Conservation (phyloP, 2,113 vertebrate species). For the Mormyrus lacerda region DNA sequence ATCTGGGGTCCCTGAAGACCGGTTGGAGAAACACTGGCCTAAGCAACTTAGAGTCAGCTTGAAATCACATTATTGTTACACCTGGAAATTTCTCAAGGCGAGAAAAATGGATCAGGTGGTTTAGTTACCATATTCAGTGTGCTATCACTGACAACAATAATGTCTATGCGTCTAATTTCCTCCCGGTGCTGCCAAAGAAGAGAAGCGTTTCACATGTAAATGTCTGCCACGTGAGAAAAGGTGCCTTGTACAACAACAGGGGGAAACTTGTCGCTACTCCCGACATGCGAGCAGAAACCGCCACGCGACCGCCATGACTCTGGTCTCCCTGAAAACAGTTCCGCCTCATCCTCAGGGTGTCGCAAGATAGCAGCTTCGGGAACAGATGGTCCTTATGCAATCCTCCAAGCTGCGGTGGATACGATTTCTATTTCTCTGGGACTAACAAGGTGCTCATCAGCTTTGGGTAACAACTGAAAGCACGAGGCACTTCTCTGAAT, state of each 20-base stretch:
- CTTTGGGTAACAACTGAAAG: background rate
- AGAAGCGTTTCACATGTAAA: background rate
- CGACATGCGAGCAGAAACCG: background rate
- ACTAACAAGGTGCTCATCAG: background rate
- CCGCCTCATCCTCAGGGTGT: background rate
- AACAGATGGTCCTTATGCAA: slow-evolving; percentile 11
- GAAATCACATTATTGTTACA: background rate
- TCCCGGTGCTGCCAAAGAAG: background rate
- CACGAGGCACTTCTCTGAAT: background rate
- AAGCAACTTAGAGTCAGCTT: background rate
- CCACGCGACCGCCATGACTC: background rate
- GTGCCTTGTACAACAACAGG: background rate
- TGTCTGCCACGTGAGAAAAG: background rate
- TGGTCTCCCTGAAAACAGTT: background rate
- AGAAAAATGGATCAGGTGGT: background rate
- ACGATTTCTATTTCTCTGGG: background rate
- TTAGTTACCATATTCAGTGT: background rate
- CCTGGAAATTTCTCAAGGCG: background rate
- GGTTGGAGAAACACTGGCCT: background rate
- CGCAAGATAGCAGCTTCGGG: background rate
- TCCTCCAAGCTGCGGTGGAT: background rate
- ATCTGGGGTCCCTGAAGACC: background rate
- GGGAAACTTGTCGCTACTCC: background rate
- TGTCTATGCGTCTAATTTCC: background rate
- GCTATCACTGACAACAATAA: background rate